Percentiles rank a stretch among this genome's conserved stretches.
phyloP scores from a whole-genome alignment of 35 echinoderm and acorn worm genomes.

The Apostichopus japonicus region DNA sequence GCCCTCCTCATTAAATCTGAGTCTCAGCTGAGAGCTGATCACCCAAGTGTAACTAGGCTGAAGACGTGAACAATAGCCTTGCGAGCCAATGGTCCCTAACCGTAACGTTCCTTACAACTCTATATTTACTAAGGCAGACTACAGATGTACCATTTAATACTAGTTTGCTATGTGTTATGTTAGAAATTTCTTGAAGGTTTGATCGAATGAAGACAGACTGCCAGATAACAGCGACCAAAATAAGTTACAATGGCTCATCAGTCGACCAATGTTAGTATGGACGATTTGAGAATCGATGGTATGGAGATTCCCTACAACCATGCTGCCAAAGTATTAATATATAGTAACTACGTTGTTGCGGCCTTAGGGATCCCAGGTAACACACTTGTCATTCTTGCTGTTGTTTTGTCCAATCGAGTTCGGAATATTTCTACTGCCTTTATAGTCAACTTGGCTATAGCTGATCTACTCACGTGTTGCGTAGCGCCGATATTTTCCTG shows the following conservation, averaged over 20 bases:
- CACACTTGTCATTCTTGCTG: slow-evolving; percentile 13
- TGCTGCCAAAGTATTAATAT: background rate
- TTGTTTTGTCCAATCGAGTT: slow-evolving; percentile 13
- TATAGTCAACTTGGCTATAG: background rate
- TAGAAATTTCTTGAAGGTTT: too few species aligned
- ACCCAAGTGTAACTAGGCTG: too few species aligned
- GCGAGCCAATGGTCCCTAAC: too few species aligned
- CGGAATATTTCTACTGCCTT: background rate
- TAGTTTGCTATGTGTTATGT: too few species aligned
- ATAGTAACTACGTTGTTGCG: background rate
- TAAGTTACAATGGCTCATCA: background rate
- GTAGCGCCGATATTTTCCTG: background rate
- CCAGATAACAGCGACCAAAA: too few species aligned
- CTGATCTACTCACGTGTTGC: background rate
- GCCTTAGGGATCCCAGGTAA: slow-evolving; percentile 1
- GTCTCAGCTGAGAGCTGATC: too few species aligned
- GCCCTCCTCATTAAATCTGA: too few species aligned
- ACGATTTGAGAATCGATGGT: background rate
- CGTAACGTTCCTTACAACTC: too few species aligned
- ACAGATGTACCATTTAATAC: too few species aligned
- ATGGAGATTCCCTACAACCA: background rate
- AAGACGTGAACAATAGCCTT: too few species aligned
- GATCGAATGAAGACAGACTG: too few species aligned
- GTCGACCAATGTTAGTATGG: background rate
- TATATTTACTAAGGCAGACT: too few species aligned